Conservation (phyloP, 1,140 invertebrate species). For the Rhagoletis zephyria region DNA sequence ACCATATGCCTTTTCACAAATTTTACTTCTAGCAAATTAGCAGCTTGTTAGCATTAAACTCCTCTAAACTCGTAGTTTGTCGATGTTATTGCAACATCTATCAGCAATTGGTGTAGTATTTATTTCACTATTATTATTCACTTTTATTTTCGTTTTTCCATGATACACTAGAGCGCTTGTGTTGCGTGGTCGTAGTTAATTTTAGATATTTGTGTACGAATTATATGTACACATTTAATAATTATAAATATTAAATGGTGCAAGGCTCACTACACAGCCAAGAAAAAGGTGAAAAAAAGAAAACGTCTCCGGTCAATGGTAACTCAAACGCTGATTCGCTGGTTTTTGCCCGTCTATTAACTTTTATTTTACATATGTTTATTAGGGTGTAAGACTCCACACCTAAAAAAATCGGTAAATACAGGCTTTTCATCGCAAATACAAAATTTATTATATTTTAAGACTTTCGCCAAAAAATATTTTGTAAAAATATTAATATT, state of each 20-base stretch:
- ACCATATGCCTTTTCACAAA: too few species aligned
- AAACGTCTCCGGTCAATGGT: neutral
- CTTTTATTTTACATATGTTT: too few species aligned
- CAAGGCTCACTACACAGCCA: too few species aligned
- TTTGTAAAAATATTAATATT: too few species aligned
- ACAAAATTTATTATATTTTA: too few species aligned
- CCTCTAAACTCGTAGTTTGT: neutral
- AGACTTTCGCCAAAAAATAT: too few species aligned
- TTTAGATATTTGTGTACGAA: neutral
- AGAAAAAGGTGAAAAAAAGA: neutral
- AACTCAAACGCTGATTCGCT: neutral
- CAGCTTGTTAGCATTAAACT: conserved; percentile 36
- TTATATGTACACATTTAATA: conserved; percentile 8
- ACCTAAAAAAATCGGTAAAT: too few species aligned
- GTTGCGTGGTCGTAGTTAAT: conserved; percentile 21
- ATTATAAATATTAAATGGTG: neutral
- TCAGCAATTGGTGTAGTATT: neutral
- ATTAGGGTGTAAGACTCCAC: too few species aligned
- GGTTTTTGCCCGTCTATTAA: neutral
- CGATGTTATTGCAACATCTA: conserved; percentile 1
- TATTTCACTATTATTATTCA: neutral
- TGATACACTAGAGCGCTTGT: too few species aligned
- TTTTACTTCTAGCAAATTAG: conserved; percentile 1
- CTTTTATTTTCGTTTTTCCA: conserved; percentile 20
- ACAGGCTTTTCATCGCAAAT: too few species aligned